phyloP scores from a whole-genome alignment of 2,113 vertebrate genomes.

The Ophthalmolycus amberensis region DNA sequence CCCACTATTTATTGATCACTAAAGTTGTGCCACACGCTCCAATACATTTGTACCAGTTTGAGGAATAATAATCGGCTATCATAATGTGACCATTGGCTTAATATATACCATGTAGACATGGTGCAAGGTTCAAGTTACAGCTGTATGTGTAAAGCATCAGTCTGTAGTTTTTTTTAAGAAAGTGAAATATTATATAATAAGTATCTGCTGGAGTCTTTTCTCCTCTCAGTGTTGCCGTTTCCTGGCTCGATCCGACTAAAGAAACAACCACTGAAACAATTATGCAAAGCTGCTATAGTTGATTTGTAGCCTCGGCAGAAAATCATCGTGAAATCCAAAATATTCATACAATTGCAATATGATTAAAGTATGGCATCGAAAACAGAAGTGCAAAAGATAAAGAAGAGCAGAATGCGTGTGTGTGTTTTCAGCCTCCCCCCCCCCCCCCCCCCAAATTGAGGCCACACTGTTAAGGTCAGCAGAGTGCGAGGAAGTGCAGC shows the following conservation, averaged over 20 bases:
- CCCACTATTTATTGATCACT: constrained; percentile 57
- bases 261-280: background rate
- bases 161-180: background rate
- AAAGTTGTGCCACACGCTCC: constrained; percentile 46
- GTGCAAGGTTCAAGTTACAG: background rate
- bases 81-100: background rate
- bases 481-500: constrained; percentile 74
- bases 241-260: background rate
- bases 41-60: constrained; percentile 19
- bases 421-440: constrained; percentile 54
- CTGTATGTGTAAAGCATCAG: background rate
- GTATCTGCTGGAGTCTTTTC: background rate
- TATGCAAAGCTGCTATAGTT: background rate
- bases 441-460: constrained; percentile 63
- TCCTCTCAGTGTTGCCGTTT: background rate
- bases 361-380: constrained; percentile 41
- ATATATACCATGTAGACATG: background rate
- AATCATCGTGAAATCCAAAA: constrained; percentile 5
- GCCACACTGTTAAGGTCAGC: constrained; percentile 80
- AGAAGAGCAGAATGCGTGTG: constrained; percentile 35
- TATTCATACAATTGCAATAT: background rate
- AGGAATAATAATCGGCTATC: constrained; percentile 24
- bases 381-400: constrained; percentile 40
- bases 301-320: background rate
- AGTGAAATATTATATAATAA: background rate